Base-by-base conservation (phyloP, 2,113 vertebrate genomes). In the Pongo pygmaeus region DNA sequence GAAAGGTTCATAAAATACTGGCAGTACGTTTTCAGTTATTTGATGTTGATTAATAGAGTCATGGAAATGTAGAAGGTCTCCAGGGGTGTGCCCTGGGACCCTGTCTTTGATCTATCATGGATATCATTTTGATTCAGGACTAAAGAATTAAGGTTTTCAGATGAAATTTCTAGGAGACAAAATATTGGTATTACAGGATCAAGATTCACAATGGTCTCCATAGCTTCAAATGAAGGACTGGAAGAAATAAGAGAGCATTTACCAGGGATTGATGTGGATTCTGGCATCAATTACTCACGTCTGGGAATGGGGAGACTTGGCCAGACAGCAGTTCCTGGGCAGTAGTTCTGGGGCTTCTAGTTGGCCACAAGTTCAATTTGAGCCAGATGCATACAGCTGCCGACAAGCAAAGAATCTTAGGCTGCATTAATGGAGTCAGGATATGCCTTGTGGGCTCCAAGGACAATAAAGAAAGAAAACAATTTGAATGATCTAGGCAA, bases 311-410 rank as follows among this genome's bases (percentile, higher is more conserved):
- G 80, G 79, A 89, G 74, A 46, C 43, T 30, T 84, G 92, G 87
- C 90, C 90, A 90, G 95, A 75, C 74, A n/a, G 95, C 92, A 78
- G 78, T 83, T 89, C 89, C 90, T 91, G 93, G 94, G 92, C 80
- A 86, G 92, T 5, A 69, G 91, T 59, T 23, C 72, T 91, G 84
- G 89, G 70, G 70, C 81, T 84, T 22, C 91, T 30, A 3, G 61
- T 13, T 88, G 87, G 90, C 97, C 93, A 80, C 87, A 87, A 81
- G 90, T 75, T 96, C 94, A 50, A 46, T 77, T n/a, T 46, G 95
- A 96, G 96, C 84, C 97, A 95, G 94, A 96, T 61, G 48, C 8
- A 6, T 5, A 32, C 11, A 69, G 87, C 95, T 92, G 92, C 81
- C 72, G 50, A 22, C 5, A 13, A 84, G 77, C 75, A 40, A 20